phyloP scores from a whole-genome alignment of 2,888 invertebrate species.

The Ypsolopha scabrella region DNA sequence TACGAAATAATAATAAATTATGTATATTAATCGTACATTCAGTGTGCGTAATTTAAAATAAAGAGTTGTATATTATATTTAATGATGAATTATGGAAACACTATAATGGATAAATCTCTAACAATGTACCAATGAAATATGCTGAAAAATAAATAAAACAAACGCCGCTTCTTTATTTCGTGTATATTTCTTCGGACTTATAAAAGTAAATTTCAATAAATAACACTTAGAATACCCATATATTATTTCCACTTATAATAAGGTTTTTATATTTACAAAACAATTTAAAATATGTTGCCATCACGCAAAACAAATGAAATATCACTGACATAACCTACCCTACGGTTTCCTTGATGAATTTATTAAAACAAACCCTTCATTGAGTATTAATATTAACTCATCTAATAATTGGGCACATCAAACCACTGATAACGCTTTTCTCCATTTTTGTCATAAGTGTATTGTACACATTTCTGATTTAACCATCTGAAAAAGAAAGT shows the following conservation, averaged over 20 bases:
- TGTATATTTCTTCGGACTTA: conserved; percentile 30
- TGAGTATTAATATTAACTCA: not conserved
- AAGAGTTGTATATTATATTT: conserved; percentile 62
- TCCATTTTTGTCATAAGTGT: conserved; percentile 41
- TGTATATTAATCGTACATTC: conserved; percentile 63
- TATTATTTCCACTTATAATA: too few species aligned
- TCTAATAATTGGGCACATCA: conserved; percentile 6
- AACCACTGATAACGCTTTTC: conserved; percentile 35
- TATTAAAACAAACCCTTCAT: not conserved
- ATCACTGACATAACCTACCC: too few species aligned
- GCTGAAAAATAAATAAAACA: conserved; percentile 68
- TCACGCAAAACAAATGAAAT: too few species aligned
- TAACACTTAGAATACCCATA: not conserved
- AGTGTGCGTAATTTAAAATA: conserved; percentile 60
- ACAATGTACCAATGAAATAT: conserved; percentile 68
- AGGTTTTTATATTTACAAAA: too few species aligned
- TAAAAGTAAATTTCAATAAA: not conserved
- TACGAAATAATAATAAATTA: conserved; percentile 53
- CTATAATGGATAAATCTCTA: conserved; percentile 56
- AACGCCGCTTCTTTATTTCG: conserved; percentile 67
- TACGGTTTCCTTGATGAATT: not conserved
- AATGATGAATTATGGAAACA: conserved; percentile 50
- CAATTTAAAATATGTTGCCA: too few species aligned
- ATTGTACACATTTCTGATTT: conserved; percentile 54
- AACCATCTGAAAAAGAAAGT: conserved; percentile 35